Base-by-base conservation (phyloP, 2,888 invertebrate genomes). In the Acrobasis suavella region DNA sequence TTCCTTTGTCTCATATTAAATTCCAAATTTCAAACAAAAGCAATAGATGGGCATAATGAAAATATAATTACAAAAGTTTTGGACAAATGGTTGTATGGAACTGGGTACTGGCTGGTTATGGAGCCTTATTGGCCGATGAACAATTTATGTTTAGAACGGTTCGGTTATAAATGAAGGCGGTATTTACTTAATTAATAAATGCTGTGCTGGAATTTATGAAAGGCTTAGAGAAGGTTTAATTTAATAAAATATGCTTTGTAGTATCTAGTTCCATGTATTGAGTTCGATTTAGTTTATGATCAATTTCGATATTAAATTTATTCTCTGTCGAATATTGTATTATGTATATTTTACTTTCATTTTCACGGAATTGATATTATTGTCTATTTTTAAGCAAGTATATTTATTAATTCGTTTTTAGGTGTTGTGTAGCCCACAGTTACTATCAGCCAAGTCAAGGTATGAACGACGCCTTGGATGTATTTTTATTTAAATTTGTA, bases 41-140 rank as follows among this genome's bases (percentile, higher is more conserved):
- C 66, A 63, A 68, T 68, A 68, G 65, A 68, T 67, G 62, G 60
- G 55, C 32, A 50, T 59, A 67, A 65, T 68, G 64, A 64, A 67
- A 67, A 67, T 68, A 68, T 71, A 71, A 71, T 69, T 70, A 69
- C 65, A 63, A 67, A 70, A 69, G 67, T 71, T 69, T 67, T 61
- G 37, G 64, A 65, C 64, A 65, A 66, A 68, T 67, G 65, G 67
- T 60, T 61, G 63, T 64, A 68, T 66, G 62, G 63, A 68, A 66
- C 67, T 51, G 10, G 16, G 59, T n/a, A n/a, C n/a, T n/a, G 55
- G 39, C 55, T 55, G 39, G 55, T 55, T 56, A 1, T 16, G 56
- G 14, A 56, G 56, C 56, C 16, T 42, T 56, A 56, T 56, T 56
- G 56, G 56, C 16, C 22, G 56, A 42, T 16, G 14, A 16, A 56